phyloP scores from a whole-genome alignment of 1,140 invertebrate genomes.

The Ips typographus region DNA sequence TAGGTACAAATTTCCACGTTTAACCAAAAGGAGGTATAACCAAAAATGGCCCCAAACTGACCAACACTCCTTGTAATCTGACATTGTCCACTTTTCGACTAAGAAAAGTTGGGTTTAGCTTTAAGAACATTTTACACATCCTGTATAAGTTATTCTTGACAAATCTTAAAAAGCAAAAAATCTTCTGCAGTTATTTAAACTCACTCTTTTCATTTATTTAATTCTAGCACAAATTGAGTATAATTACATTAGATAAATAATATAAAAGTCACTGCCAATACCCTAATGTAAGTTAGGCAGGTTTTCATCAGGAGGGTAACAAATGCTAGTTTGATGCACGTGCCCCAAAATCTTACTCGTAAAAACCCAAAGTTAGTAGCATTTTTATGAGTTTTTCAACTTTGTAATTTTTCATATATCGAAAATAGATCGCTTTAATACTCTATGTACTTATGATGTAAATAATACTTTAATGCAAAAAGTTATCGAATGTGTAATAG shows the following conservation, averaged over 20 bases:
- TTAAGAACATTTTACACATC: too few species aligned
- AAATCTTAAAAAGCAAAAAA: too few species aligned
- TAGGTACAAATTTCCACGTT: too few species aligned
- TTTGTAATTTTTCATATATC: conserved; percentile 39
- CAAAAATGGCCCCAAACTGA: too few species aligned
- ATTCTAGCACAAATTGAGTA: conserved; percentile 42
- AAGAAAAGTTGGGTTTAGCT: too few species aligned
- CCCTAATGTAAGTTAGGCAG: conserved; percentile 45
- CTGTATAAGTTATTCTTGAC: too few species aligned
- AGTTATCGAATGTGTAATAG: neutral
- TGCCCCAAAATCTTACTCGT: conserved; percentile 16
- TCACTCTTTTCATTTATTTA: neutral
- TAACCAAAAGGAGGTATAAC: too few species aligned
- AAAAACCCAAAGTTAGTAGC: conserved; percentile 19
- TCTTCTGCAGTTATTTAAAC: too few species aligned
- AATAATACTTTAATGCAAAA: conserved; percentile 36
- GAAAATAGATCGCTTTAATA: conserved; percentile 30
- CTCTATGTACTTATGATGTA: conserved; percentile 42
- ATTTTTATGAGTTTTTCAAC: conserved; percentile 29
- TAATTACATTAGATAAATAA: conserved; percentile 37
- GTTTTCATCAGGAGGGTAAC: conserved; percentile 37
- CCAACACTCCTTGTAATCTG: too few species aligned
- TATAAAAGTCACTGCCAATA: conserved; percentile 47
- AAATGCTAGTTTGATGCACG: conserved; percentile 30
- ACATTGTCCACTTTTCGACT: too few species aligned